Evolutionary conservation across 2,888 invertebrate species (phyloP).

Genomic region (Priocnemis perturbator): DNA sequence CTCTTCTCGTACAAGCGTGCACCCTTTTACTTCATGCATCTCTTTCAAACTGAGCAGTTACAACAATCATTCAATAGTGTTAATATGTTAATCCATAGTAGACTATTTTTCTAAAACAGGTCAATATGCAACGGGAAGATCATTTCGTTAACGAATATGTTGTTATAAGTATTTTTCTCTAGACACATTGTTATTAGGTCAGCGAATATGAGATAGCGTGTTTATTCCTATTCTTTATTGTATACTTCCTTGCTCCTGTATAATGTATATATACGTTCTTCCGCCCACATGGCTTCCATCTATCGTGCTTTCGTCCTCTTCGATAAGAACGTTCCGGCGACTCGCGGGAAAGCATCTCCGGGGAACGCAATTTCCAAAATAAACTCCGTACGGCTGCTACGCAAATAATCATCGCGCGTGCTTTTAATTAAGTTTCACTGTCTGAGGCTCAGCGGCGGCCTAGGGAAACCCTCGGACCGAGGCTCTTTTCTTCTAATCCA

Average conservation of each 20-base stretch:
- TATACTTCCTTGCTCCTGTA: background rate
- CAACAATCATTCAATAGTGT: too few relatives aligned
- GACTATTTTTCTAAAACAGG: too few relatives aligned
- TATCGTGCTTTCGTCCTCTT: too few relatives aligned
- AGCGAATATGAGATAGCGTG: background rate
- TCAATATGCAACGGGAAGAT: too few relatives aligned
- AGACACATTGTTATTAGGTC: too few relatives aligned
- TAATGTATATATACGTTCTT: background rate
- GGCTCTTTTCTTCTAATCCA: slow-evolving; percentile 59
- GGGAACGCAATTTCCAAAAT: slow-evolving; percentile 71
- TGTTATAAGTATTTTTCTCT: too few relatives aligned
- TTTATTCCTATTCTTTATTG: slow-evolving; percentile 20
- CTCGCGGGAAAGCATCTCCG: slow-evolving; percentile 42
- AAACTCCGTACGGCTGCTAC: slow-evolving; percentile 66
- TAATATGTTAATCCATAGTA: too few relatives aligned
- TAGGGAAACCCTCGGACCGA: slow-evolving; percentile 48
- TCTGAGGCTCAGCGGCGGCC: slow-evolving; percentile 55
- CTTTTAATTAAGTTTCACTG: slow-evolving; percentile 74
- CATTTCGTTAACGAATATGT: too few relatives aligned
- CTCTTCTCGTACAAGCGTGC: slow-evolving; percentile 10
- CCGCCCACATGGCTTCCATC: background rate
- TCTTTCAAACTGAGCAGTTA: too few relatives aligned
- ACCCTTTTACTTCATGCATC: too few relatives aligned
- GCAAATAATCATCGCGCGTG: slow-evolving; percentile 74
- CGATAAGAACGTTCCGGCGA: background rate